Percentiles rank a stretch among this genome's conserved stretches.
Conservation (phyloP, 1,140 invertebrate species). For the Cherax destructor region DNA sequence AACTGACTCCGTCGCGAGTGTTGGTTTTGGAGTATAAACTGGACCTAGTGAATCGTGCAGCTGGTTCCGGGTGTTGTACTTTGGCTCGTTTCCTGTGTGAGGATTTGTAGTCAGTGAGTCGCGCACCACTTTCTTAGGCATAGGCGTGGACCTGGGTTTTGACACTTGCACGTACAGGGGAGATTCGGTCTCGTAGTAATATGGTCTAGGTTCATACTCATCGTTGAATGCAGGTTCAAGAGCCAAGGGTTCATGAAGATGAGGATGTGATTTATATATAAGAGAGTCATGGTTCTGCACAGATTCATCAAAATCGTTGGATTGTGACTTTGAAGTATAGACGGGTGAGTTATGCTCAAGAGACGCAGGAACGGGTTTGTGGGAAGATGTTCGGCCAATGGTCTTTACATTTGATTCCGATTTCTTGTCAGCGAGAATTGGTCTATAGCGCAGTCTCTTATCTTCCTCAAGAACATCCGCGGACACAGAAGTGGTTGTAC, state of each 20-base stretch:
- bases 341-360: neutral
- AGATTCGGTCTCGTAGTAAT: constrained; percentile 2
- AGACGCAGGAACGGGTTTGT: neutral
- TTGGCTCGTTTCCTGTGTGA: too few relatives aligned
- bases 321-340: neutral
- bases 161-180: neutral
- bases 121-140: constrained; percentile 26
- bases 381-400: neutral
- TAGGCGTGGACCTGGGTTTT: constrained; percentile 14
- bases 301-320: neutral
- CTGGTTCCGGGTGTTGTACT: neutral
- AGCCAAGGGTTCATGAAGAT: neutral
- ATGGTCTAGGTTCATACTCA: neutral
- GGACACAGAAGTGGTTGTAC: constrained; percentile 14
- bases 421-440: neutral
- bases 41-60: neutral
- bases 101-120: neutral
- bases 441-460: constrained; percentile 13
- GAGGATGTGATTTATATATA: neutral
- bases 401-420: neutral
- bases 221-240: neutral
- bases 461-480: neutral
- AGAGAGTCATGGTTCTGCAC: neutral
- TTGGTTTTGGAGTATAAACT: neutral
- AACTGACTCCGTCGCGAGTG: too few relatives aligned